Percentiles rank a stretch among this genome's conserved stretches.
phyloP scores from a whole-genome alignment of 2,888 invertebrate genomes.

The Morpho achilles region DNA sequence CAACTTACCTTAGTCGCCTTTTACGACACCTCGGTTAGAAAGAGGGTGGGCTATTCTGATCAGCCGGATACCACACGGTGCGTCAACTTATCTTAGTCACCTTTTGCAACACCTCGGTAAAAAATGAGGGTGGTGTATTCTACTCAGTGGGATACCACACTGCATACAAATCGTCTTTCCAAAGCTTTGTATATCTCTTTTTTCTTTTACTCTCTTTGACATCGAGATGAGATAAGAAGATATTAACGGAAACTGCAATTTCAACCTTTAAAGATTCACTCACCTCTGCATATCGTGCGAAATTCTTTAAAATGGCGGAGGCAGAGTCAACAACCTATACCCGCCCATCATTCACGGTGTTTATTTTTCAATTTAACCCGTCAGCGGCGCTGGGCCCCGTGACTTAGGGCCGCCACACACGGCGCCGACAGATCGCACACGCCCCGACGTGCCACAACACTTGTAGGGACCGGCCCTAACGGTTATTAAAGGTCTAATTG shows the following conservation, averaged over 20 bases:
- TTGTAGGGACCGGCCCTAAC: conserved; percentile 28
- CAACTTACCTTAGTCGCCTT: no score
- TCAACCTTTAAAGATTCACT: conserved; percentile 1
- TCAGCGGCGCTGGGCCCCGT: conserved; percentile 52
- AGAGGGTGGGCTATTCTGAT: no score
- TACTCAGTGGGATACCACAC: no score
- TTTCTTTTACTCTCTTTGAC: no score
- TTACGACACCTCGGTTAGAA: no score
- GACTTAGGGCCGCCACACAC: conserved; percentile 77
- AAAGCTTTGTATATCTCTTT: no score
- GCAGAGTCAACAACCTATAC: conserved; percentile 57
- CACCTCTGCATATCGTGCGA: conserved; percentile 14
- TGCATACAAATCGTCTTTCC: no score
- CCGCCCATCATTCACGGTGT: conserved; percentile 67
- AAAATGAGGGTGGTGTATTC: no score
- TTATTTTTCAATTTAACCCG: conserved; percentile 76
- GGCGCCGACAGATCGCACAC: conserved; percentile 63
- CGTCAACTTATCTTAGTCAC: no score
- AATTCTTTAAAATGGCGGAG: conserved; percentile 32
- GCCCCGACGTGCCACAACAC: conserved; percentile 29
- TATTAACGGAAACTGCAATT: neutral
- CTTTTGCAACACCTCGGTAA: no score
- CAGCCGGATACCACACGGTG: no score
- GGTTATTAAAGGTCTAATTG: conserved; percentile 25
- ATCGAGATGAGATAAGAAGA: no score